Evolutionary conservation across 2,797 vertebrate genomes (phyloP), one percentile per base, ranked within the genome.

Genomic region (Tenualosa thibaudeaui): DNA sequence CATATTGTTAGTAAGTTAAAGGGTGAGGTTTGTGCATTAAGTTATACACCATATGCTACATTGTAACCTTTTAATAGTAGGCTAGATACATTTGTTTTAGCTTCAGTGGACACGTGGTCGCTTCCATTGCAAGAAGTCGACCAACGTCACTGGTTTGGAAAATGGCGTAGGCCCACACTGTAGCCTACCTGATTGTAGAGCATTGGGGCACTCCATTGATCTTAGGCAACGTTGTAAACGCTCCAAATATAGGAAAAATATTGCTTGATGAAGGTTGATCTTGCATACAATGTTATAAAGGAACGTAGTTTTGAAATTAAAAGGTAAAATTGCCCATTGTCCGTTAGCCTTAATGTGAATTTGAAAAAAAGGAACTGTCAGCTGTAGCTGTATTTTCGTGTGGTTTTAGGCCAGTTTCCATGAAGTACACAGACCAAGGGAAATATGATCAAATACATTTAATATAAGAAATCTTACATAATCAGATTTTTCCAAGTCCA

Each of bases 91-190:
- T 40, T 78, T 40, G 71, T 78, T 78, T 46, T 43, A 78, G 71
- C 37, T 78, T 17, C 19, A 19, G 19, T 78, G 46, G 86, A 86
- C 94, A 95, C 93, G 94, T 94, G 94, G 91, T 92, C 86, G 85
- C 87, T 89, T 87, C 86, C 8, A 91, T 85, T 90, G 83, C 87
- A 87, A 86, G 85, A 88, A 92, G 89, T 90, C 91, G 82, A 86
- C 87, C 87, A 90, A 93, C 92, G 91, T 93, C 92, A 93, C 91
- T 87, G 89, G 89, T 86, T 89, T 86, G 91, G 89, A 94, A 94
- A 94, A 95, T 94, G 93, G 94, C 94, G 94, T 24, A 86, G 71
- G 71, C 71, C 71, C 17, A 43, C 71, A 78, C 3, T 78, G 37
- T 40, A 78, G 43, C 71, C 40, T 78, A 46, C 40, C 19, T 22